Base-by-base conservation (phyloP, 2,113 vertebrate species). In the Dascyllus trimaculatus region DNA sequence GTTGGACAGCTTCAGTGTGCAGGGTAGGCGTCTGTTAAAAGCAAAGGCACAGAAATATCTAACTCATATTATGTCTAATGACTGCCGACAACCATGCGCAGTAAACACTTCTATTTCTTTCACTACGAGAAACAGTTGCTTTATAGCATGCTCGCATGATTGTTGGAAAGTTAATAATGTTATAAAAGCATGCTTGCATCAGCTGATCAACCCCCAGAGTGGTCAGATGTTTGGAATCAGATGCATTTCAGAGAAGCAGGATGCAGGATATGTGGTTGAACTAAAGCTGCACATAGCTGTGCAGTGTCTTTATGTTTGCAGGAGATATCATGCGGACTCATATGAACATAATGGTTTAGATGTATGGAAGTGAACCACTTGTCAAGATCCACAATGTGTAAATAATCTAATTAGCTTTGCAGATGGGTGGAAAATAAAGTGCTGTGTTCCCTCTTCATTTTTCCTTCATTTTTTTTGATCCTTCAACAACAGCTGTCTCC, bases 1-100 rank as follows among this genome's bases (percentile, higher is more conserved):
- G 46, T 58, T 66, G 10, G 32, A 77, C 78, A 68, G 51, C 71
- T 59, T 75, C 49, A 62, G 40, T 17, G 57, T 73, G 71, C 21
- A 21, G 56, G 75, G 61, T 67, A 73, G 80, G 65, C 6, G 51
- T 74, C 43, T 48, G 22, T 84, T 84, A 62, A 82, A 80, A 91
- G 80, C 70, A 87, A 92, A 93, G 90, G 92, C 89, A 91, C 89
- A 80, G 57, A 87, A 86, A 88, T 35, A 83, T 81, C 71, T 81
- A 86, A 79, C 43, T 72, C n/a, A 78, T 29, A 25, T 63, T 43
- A 82, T 53, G 45, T 73, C 68, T 80, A 76, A 65, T 67, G 60
- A 64, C 45, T 52, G 80, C 78, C 82, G 70, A 79, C 40, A 46
- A 32, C 66, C 25, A 61, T 35, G 53, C n/a, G 51, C 61, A 61